These are phyloP conservation scores for Hymenochirus boettgeri DNA, from an alignment of 2,113 vertebrate genomes.

Conservation along the genomic window DNA sequence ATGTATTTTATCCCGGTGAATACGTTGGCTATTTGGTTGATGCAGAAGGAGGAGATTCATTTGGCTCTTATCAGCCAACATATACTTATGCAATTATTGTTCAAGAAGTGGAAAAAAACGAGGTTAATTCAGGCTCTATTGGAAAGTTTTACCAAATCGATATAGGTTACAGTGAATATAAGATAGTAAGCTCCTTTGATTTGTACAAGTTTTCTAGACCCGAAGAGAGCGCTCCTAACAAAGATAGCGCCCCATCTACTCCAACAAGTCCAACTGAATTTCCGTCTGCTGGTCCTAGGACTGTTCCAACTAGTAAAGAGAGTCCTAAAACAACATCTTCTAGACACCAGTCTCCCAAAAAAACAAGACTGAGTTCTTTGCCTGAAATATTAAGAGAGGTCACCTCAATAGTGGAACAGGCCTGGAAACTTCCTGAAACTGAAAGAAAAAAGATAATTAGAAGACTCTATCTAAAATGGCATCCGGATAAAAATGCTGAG, in stretches of 20 bases:
- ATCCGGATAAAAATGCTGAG: constrained; percentile 97
- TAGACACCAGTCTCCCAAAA: constrained; percentile 83
- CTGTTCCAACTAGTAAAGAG: constrained; percentile 76
- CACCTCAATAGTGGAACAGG: constrained; percentile 90
- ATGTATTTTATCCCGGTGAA: constrained; percentile 97
- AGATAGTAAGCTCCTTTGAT: constrained; percentile 96
- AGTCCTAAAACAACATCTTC: constrained; percentile 77
- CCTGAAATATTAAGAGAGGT: constrained; percentile 94
- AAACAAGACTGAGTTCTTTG: constrained; percentile 78
- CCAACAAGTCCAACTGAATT: constrained; percentile 84
- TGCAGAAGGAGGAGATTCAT: constrained; percentile 95
- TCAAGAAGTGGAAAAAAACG: constrained; percentile 94
- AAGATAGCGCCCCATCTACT: constrained; percentile 80
- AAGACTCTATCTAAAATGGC: constrained; percentile 94
- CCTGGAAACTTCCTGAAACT: constrained; percentile 91
- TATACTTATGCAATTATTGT: constrained; percentile 97
- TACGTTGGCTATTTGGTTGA: constrained; percentile 97
- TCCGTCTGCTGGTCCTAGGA: constrained; percentile 66
- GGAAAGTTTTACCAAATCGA: constrained; percentile 98
- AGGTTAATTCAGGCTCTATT: constrained; percentile 78
- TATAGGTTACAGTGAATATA: constrained; percentile 97
- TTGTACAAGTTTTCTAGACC: constrained; percentile 97
- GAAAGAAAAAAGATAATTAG: constrained; percentile 97
- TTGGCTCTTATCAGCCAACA: constrained; percentile 91
- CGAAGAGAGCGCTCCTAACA: constrained; percentile 79